Conservation (phyloP, 2,888 invertebrate species). For the Steromphala cineraria region DNA sequence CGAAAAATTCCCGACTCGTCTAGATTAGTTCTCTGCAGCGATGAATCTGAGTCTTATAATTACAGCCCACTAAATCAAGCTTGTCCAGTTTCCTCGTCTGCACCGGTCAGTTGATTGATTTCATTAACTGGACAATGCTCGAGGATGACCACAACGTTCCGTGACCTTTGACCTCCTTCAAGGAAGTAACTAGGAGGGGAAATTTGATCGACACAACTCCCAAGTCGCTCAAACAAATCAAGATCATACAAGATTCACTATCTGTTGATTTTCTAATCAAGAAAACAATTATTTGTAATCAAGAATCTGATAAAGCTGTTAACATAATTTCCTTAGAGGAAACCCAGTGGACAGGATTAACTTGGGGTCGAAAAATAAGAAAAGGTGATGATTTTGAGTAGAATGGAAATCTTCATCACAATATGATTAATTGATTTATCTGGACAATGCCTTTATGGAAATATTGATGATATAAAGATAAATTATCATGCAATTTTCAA, state of each 20-base stretch:
- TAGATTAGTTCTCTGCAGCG: neutral
- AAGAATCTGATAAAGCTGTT: neutral
- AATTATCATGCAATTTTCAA: too few species aligned
- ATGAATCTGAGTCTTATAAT: neutral
- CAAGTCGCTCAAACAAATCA: neutral
- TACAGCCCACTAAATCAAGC: neutral
- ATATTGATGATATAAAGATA: too few species aligned
- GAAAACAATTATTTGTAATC: slow-evolving; percentile 8
- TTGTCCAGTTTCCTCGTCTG: neutral
- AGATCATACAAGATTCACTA: neutral
- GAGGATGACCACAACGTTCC: neutral
- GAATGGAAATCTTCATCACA: too few species aligned
- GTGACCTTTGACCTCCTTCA: neutral
- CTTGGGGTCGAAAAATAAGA: too few species aligned
- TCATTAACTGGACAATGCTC: slow-evolving; percentile 6
- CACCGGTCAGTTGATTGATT: neutral
- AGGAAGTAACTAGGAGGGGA: neutral
- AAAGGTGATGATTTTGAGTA: too few species aligned
- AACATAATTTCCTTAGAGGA: neutral
- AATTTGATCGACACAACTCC: neutral
- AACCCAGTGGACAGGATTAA: neutral
- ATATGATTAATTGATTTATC: too few species aligned
- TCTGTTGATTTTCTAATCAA: slow-evolving; percentile 6
- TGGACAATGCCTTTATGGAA: too few species aligned
- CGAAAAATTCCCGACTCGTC: neutral